Evolutionary conservation across 2,888 invertebrate species (phyloP), one percentile per base, ranked within the genome.

Genomic region (Carabus problematicus): DNA sequence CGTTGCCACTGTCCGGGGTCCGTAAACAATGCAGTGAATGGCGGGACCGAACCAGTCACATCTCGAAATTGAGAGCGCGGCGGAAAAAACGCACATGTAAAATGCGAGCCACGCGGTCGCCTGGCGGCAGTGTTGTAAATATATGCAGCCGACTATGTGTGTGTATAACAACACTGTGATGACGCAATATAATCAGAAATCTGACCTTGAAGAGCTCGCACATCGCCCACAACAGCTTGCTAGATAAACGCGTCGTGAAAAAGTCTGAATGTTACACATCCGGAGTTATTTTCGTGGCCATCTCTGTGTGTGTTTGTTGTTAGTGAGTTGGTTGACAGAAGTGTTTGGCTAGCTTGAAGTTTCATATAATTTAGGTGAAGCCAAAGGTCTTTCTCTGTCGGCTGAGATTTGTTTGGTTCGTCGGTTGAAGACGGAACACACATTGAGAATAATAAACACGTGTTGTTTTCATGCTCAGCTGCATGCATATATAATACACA

Each of bases 171-270:
- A 29, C 14, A 45, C 45, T 11, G 52, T 14, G 16, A 19, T 52
- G 52, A 52, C 52, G 52, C 19, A 52, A 52, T 52, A 52, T 19
- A 52, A 52, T 52, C 18, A 52, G 52, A 12, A 52, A 18, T 52
- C 9, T 16, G 52, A 52, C 52, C 52, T 52, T 52, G 52, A 12
- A 14, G 52, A 16, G 18, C 9, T 12, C 19, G 18, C 18, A 9
- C 16, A 18, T 52, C 52, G 52, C 52, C 52, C 52, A 52, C 52
- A 52, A 14, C 7, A 52, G 14, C 18, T 9, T 52, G 19, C 16
- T 9, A 52, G n/a, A 14, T 52, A 16, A 52, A 52, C 52, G 52
- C 52, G 52, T 18, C 16, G 52, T 12, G 8, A 11, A 52, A 52
- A 18, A 16, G 16, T 52, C 52, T 7, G 52, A 29, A 52, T 52